These are phyloP conservation scores for Leptodirus hochenwartii DNA, from an alignment of 2,888 invertebrate species.

Conservation along the genomic window DNA sequence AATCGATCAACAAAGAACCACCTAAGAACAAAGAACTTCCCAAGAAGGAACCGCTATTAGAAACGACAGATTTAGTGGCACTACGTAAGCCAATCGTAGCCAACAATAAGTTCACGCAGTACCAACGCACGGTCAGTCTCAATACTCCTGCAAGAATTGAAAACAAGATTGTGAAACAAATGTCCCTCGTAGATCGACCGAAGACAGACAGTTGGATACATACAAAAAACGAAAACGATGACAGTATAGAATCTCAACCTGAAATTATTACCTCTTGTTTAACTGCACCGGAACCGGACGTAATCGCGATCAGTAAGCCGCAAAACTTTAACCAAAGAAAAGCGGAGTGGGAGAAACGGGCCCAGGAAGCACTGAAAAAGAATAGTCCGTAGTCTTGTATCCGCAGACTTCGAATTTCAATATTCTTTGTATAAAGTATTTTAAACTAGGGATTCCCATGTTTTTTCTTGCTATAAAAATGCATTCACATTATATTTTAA, in stretches of 20 bases:
- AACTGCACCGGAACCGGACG: too few species aligned
- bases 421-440: too few species aligned
- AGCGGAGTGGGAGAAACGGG: constrained; percentile 62
- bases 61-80: constrained; percentile 18
- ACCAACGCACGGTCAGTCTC: constrained; percentile 17
- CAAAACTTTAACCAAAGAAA: constrained; percentile 57
- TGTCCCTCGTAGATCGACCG: constrained; percentile 15
- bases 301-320: too few species aligned
- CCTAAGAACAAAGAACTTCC: constrained; percentile 12
- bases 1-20: constrained; percentile 17
- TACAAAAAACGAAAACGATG: constrained; percentile 11
- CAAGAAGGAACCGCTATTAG: constrained; percentile 11
- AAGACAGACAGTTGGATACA: constrained; percentile 20
- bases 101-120: constrained; percentile 11
- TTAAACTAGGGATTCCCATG: too few species aligned
- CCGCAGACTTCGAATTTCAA: too few species aligned
- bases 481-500: too few species aligned
- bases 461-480: too few species aligned
- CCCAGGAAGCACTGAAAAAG: constrained; percentile 51
- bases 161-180: constrained; percentile 9
- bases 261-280: constrained; percentile 15
- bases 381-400: constrained; percentile 19
- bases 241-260: constrained; percentile 15
- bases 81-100: constrained; percentile 17
- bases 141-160: constrained; percentile 16